phyloP scores from a whole-genome alignment of 2,888 invertebrate species.

The Neoitamus cyanurus region DNA sequence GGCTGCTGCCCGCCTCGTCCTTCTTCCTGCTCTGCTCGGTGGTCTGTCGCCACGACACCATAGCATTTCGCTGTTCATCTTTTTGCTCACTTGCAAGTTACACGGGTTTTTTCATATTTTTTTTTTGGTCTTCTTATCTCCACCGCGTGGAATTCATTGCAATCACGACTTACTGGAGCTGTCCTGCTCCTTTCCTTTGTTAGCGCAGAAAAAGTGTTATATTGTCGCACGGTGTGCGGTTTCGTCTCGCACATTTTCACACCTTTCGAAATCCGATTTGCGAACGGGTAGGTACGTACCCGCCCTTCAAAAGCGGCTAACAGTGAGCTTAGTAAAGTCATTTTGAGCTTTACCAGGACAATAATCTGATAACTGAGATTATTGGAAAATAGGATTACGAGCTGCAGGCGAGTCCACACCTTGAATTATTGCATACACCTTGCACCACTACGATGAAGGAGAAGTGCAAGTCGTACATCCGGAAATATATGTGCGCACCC shows the following conservation, averaged over 20 bases:
- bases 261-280: neutral
- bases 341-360: neutral
- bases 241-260: neutral
- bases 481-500: no score
- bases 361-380: neutral
- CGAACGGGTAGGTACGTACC: neutral
- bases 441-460: neutral
- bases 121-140: neutral
- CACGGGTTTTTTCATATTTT: neutral
- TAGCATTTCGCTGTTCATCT: constrained; percentile 7
- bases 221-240: neutral
- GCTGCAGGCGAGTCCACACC: neutral
- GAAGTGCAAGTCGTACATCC: neutral
- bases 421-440: neutral
- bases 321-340: neutral
- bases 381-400: neutral
- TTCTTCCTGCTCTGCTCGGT: neutral
- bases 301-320: neutral
- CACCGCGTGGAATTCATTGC: constrained; percentile 20
- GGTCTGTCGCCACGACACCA: neutral
- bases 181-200: neutral
- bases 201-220: neutral
- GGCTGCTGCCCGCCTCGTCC: neutral
- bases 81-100: neutral
- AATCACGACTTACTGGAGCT: constrained; percentile 16